Percentiles rank a stretch among this genome's conserved stretches.
These are phyloP conservation scores for Eolophus roseicapilla DNA, from an alignment of 2,113 vertebrate species.

Conservation along the genomic window DNA sequence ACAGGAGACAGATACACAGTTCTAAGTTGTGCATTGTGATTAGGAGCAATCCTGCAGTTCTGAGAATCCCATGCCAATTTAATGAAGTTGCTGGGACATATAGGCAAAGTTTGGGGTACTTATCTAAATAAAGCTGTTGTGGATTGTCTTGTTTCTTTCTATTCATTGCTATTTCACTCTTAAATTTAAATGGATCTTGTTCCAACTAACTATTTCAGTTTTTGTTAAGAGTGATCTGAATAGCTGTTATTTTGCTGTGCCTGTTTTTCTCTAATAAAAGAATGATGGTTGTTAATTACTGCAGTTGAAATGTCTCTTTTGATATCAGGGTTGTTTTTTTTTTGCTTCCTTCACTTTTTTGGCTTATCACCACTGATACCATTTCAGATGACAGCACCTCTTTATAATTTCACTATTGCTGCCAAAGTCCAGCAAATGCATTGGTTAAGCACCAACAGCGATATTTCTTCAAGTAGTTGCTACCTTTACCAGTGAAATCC, in stretches of 20 bases:
- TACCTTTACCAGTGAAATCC: background rate
- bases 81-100: background rate
- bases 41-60: background rate
- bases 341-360: background rate
- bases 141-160: background rate
- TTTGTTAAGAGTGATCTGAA: background rate
- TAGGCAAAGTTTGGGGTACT: background rate
- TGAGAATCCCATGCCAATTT: background rate
- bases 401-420: background rate
- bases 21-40: background rate
- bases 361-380: background rate
- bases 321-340: background rate
- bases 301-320: background rate
- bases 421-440: background rate
- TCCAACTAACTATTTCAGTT: background rate
- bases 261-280: background rate
- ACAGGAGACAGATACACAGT: background rate
- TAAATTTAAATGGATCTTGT: background rate
- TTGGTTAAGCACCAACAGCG: background rate
- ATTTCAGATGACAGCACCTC: slow-evolving; percentile 18
- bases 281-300: background rate
- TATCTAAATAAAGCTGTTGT: background rate
- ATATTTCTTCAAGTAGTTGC: slow-evolving; percentile 21
- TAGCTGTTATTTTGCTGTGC: background rate
- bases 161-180: background rate